Base-by-base conservation (phyloP, 2,797 vertebrate species). In the Morelia viridis region DNA sequence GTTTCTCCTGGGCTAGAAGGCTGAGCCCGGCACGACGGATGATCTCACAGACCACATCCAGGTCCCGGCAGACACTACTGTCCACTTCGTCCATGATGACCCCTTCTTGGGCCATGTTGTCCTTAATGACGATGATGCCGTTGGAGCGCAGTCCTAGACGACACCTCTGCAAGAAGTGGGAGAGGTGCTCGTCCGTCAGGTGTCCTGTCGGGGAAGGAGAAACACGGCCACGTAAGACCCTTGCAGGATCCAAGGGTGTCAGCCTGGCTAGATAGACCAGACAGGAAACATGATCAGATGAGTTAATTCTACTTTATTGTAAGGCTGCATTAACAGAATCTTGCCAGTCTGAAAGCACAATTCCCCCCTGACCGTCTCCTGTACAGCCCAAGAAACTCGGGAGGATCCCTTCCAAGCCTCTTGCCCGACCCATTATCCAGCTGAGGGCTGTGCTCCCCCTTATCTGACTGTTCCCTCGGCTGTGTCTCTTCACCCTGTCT, bases 51-150 rank as follows among this genome's bases (percentile, higher is more conserved):
- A 99, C 97, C 26, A 98, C 97, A 0, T 97, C 94, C 56, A 99
- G 97, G 95, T 98, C 99, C 0, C 99, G 97, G 95, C 99, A 99
- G 60, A 99, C 98, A 2, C 99, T 99, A 98, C 99, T 99, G 98
- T 99, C 99, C 95, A 99, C 99, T 0, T 99, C 98, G 0, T 99
- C 99, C 28, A 98, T 98, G 91, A 99, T 98, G 90, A 99, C 98
- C 0, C 99, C 99, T 92, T 99, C 98, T 65, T 98, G 99, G 0
- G 99, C 98, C 97, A 99, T 99, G 93, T 99, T 99, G 98, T 99
- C 99, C 95, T 99, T 99, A 96, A 99, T 98, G 93, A 99, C 96
- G 0, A 99, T 95, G 13, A 99, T 97, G 91, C 99, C 99, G 0
- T 98, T 98, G 62, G 98, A 98, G 35, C 98, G 97, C 89, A 99